A percentile compares a stretch with the other conserved stretches of the same genome.
These are phyloP conservation scores for Chloroclysta siterata DNA, from an alignment of 2,888 invertebrate genomes.

Conservation along the genomic window DNA sequence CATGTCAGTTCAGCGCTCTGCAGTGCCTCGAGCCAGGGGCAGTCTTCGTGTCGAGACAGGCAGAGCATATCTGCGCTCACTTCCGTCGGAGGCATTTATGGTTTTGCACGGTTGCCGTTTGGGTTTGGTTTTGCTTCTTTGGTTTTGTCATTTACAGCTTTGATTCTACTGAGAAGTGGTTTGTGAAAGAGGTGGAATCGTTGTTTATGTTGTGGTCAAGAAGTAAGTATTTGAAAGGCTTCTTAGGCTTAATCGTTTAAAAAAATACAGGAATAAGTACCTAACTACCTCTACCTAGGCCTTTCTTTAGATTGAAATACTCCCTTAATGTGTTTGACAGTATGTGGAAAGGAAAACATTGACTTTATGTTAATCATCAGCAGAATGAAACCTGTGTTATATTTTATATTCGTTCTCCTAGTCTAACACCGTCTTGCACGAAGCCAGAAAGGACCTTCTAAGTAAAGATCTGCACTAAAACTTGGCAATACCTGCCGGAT, in stretches of 20 bases:
- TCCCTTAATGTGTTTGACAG: background rate
- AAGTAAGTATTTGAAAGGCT: background rate
- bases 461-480: conserved; percentile 4
- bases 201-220: background rate
- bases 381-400: background rate
- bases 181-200: conserved; percentile 16
- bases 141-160: conserved; percentile 25
- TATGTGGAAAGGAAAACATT: background rate
- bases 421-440: background rate
- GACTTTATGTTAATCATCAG: no score
- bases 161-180: conserved; percentile 12
- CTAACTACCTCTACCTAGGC: no score
- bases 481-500: conserved; percentile 22
- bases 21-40: conserved; percentile 86
- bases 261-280: background rate
- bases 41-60: conserved; percentile 86
- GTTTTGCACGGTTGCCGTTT: conserved; percentile 35
- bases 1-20: conserved; percentile 87
- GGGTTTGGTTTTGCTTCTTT: conserved; percentile 35
- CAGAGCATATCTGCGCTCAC: conserved; percentile 82
- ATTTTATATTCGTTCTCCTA: background rate
- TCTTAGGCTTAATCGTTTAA: background rate
- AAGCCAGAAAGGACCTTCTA: background rate
- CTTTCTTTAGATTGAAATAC: background rate
- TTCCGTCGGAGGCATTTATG: conserved; percentile 82